A percentile compares a stretch with the other conserved stretches of the same genome.
phyloP scores from a whole-genome alignment of 2,113 vertebrate genomes.

The Eptatretus burgeri region DNA sequence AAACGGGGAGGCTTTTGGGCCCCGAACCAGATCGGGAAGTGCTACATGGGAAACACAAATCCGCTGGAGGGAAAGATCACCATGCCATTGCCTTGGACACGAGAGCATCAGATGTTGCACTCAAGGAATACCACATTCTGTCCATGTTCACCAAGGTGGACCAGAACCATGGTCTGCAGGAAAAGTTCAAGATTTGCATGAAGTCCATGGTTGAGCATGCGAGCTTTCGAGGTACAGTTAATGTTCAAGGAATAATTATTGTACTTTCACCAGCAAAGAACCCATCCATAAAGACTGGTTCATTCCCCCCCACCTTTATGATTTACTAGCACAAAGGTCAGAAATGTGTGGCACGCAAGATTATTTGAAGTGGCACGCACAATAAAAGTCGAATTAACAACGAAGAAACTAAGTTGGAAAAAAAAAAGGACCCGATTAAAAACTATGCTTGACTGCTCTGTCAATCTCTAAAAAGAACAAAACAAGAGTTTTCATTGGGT shows the following conservation, averaged over 20 bases:
- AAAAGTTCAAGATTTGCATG: slow-evolving; percentile 29
- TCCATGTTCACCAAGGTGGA: slow-evolving; percentile 81
- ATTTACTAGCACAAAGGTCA: no score
- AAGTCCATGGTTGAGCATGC: slow-evolving; percentile 23
- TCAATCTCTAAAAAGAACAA: no score
- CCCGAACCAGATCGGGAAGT: slow-evolving; percentile 9
- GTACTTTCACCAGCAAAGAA: slow-evolving; percentile 22
- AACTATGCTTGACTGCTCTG: no score
- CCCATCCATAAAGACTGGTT: slow-evolving; percentile 9
- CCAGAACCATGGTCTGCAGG: slow-evolving; percentile 27
- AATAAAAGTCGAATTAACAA: no score
- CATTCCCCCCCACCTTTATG: no score
- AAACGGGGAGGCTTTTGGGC: slow-evolving; percentile 9
- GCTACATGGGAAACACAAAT: slow-evolving; percentile 8
- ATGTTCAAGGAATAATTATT: no score
- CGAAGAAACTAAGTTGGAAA: no score
- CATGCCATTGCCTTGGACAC: neutral
- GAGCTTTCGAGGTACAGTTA: slow-evolving; percentile 13
- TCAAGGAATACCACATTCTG: slow-evolving; percentile 28
- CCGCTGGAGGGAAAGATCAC: slow-evolving; percentile 5
- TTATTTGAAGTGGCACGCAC: no score
- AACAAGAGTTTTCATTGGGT: no score
- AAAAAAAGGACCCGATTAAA: no score
- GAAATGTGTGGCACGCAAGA: no score
- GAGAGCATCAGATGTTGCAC: neutral